Evolutionary conservation across 2,888 invertebrate species (phyloP).

Genomic region (Tromatobia lineatoria): DNA sequence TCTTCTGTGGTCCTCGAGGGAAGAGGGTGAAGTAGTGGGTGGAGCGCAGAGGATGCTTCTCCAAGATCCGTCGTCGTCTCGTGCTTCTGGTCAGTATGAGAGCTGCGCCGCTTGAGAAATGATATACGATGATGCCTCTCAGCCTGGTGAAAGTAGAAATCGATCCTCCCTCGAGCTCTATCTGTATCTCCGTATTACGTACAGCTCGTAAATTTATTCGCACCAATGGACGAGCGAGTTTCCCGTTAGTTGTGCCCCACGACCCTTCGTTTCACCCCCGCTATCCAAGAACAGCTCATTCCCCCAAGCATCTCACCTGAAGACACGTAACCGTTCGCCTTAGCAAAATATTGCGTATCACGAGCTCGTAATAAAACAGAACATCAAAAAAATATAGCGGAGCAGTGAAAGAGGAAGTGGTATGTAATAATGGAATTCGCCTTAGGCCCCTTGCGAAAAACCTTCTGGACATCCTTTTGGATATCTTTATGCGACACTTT

Average conservation of each 20-base stretch:
- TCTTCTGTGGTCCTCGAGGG: slow-evolving; percentile 24
- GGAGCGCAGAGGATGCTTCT: not conserved
- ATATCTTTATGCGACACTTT: no score
- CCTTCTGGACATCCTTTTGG: no score
- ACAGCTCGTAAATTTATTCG: slow-evolving; percentile 54
- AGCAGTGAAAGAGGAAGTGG: not conserved
- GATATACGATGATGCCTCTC: slow-evolving; percentile 60
- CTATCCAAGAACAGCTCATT: not conserved
- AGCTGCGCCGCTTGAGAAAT: slow-evolving; percentile 42
- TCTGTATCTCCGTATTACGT: slow-evolving; percentile 11
- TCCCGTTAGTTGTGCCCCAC: slow-evolving; percentile 29
- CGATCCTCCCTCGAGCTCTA: slow-evolving; percentile 45
- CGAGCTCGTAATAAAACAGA: not conserved
- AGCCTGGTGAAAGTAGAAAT: slow-evolving; percentile 26
- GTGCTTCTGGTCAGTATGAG: slow-evolving; percentile 52
- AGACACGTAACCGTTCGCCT: not conserved
- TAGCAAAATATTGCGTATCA: slow-evolving; percentile 2
- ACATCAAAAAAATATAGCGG: not conserved
- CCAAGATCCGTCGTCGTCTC: slow-evolving; percentile 47
- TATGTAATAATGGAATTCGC: not conserved
- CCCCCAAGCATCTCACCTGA: not conserved
- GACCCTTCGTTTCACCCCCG: not conserved
- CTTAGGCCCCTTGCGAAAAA: no score
- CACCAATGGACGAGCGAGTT: slow-evolving; percentile 41
- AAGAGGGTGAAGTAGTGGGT: slow-evolving; percentile 18